Base-by-base conservation (phyloP, 2,888 invertebrate genomes). In the Trissoscelio sp. region DNA sequence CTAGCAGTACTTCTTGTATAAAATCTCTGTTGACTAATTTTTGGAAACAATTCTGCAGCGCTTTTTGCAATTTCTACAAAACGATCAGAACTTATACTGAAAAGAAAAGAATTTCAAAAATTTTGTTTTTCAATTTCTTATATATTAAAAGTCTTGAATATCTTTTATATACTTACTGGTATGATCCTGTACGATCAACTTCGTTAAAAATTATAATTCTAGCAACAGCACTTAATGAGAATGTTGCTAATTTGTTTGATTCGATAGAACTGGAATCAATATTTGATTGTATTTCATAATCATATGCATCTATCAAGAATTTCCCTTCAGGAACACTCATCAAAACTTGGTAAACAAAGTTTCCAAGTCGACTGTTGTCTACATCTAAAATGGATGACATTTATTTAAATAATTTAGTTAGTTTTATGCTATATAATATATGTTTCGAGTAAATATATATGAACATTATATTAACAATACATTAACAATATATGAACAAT, bases 171-270 rank as follows among this genome's bases (percentile, higher is more conserved):
- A 18, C 6, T 31, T 44, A 62, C 60, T 7, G 5, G 24, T 62
- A 62, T 44, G 60, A 62, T 12, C n/a, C 20, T 22, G 24, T 44
- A 5, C 44, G 44, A 3, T 14, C 7, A 16, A 62, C 24, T 62
- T 62, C 60, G 11, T 42, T 28, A 24, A 18, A 28, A 11, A 44
- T 16, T 4, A 62, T 18, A 44, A 62, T n/a, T 31, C 44, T 20
- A 0, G 60, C 60, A n/a, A 62, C 60, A 42, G 39, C 39, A 1
- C n/a, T n/a, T 9, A 62, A 4, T 16, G 42, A 22, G 28, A 62
- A 62, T 18, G 20, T 6, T 3, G 16, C 2, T 16, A 28, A 18
- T 62, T 9, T n/a, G 14, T 28, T n/a, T n/a, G n/a, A n/a, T n/a
- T 44, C 28, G 12, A 55, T 6, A 12, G 7, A 28, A 2, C 20